phyloP scores from a whole-genome alignment of 2,888 invertebrate genomes.

The Agonopterix alstromeriana region DNA sequence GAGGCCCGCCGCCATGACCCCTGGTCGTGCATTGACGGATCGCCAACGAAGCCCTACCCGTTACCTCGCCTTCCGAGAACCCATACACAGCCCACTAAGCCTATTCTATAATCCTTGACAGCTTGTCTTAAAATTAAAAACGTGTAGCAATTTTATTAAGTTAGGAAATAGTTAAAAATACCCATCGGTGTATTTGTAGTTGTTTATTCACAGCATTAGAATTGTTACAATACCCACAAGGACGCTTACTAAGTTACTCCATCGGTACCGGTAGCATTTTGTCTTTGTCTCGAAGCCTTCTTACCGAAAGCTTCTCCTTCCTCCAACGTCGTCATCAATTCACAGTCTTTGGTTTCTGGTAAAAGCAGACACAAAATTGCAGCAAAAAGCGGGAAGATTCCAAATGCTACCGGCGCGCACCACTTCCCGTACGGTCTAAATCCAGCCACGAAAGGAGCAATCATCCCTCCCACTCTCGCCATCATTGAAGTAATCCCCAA shows the following conservation, averaged over 20 bases:
- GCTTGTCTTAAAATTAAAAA: too few relatives aligned
- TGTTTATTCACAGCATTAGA: too few relatives aligned
- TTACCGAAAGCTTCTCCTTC: constrained; percentile 80
- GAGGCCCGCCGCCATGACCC: constrained; percentile 44
- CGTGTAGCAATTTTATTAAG: too few relatives aligned
- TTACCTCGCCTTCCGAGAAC: constrained; percentile 30
- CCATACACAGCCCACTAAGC: constrained; percentile 48
- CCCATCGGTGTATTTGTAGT: not conserved
- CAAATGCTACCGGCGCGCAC: constrained; percentile 84
- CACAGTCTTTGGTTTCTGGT: constrained; percentile 86
- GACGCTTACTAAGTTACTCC: not conserved
- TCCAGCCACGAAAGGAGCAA: constrained; percentile 86
- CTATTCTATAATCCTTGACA: constrained; percentile 12
- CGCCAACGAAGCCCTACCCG: constrained; percentile 40
- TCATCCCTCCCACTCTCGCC: constrained; percentile 88
- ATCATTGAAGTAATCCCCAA: constrained; percentile 90
- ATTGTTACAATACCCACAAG: too few relatives aligned
- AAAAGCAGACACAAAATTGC: constrained; percentile 79
- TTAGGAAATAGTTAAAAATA: too few relatives aligned
- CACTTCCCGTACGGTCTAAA: constrained; percentile 72
- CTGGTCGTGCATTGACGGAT: constrained; percentile 30
- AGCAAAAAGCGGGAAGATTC: constrained; percentile 79
- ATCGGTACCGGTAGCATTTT: not conserved
- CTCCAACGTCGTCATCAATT: constrained; percentile 84
- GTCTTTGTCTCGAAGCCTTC: constrained; percentile 6